Conservation (phyloP, 2,113 vertebrate species). For the Corvus cornix region DNA sequence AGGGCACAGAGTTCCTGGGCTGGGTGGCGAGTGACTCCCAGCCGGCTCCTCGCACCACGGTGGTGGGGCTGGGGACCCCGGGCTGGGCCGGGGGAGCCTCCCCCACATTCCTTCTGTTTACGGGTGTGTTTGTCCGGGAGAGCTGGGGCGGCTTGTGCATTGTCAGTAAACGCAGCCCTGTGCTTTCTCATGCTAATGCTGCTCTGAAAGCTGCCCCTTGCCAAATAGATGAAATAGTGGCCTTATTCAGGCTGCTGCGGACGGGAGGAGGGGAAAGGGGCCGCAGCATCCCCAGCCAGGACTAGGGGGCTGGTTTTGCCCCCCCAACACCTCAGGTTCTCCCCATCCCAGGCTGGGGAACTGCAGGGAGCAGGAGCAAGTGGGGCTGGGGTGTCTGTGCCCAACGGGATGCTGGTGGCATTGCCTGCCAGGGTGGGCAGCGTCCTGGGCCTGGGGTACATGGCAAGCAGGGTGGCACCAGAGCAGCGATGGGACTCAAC, state of each 20-base stretch:
- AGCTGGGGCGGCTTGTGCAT: conserved; percentile 83
- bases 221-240: conserved; percentile 94
- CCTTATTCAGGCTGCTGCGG: conserved; percentile 87
- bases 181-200: conserved; percentile 95
- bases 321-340: neutral
- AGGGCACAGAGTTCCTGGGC: neutral
- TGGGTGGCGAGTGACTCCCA: neutral
- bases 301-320: neutral
- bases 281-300: neutral
- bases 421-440: fast-evolving
- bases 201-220: conserved; percentile 89
- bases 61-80: neutral
- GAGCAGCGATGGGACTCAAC: neutral
- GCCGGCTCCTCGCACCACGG: neutral
- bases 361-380: fast-evolving
- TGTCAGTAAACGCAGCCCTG: conserved; percentile 91
- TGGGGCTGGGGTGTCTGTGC: neutral
- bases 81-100: conserved; percentile 21
- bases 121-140: conserved; percentile 92
- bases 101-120: conserved; percentile 94
- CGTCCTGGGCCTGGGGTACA: neutral
- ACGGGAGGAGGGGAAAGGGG: conserved; percentile 52
- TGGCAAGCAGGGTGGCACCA: neutral
- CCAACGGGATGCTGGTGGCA: neutral
- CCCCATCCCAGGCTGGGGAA: neutral